phyloP scores from a whole-genome alignment of 2,797 vertebrate species.

The Chanos chanos region DNA sequence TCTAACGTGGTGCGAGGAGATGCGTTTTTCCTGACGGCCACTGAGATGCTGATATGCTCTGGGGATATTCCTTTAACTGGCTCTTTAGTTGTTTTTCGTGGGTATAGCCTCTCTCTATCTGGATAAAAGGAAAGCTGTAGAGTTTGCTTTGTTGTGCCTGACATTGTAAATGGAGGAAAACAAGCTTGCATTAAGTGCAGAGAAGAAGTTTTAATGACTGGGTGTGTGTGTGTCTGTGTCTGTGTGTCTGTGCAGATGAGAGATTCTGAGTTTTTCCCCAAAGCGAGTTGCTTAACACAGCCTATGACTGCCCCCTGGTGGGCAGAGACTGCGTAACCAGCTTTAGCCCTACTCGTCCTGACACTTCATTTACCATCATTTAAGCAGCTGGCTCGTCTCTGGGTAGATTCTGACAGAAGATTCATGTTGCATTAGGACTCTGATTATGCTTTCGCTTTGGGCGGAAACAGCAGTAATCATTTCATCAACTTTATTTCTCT shows the following conservation, averaged over 20 bases:
- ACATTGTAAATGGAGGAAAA: not conserved
- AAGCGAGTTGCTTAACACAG: no score
- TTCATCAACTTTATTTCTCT: not conserved
- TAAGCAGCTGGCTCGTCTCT: no score
- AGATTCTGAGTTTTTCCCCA: not conserved
- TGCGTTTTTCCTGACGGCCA: not conserved
- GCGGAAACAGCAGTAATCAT: not conserved
- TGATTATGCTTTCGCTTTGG: not conserved
- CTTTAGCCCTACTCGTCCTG: no score
- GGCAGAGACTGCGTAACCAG: not conserved
- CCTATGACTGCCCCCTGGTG: conserved; percentile 7
- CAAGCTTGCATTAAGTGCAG: not conserved
- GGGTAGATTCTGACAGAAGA: no score
- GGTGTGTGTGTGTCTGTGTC: not conserved
- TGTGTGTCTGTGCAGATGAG: not conserved
- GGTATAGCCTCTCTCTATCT: conserved; percentile 57
- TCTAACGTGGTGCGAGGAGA: conserved; percentile 1
- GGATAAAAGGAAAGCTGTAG: not conserved
- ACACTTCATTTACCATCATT: no score
- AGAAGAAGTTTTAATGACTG: not conserved
- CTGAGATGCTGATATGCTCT: conserved; percentile 71
- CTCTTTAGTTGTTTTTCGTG: conserved; percentile 82
- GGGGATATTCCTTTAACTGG: conserved; percentile 75
- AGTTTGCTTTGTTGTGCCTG: not conserved
- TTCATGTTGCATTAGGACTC: not conserved